Percentiles rank a stretch among this genome's conserved stretches.
These are phyloP conservation scores for Solea senegalensis DNA, from an alignment of 2,113 vertebrate species.

Conservation along the genomic window DNA sequence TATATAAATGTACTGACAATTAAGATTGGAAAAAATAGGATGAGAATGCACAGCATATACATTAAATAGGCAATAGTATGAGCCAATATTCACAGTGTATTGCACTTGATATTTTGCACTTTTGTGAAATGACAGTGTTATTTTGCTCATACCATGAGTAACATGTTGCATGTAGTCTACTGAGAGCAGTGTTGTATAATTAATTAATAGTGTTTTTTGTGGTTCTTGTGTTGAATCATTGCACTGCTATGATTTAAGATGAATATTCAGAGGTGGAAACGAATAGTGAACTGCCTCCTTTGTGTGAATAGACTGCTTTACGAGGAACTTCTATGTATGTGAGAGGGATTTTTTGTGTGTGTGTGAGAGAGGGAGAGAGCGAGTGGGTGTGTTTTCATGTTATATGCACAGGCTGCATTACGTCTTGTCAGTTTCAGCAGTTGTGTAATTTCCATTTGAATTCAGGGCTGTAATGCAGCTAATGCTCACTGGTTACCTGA, in stretches of 20 bases:
- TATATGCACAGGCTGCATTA: constrained; percentile 16
- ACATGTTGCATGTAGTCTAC: too few relatives aligned
- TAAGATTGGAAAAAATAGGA: too few relatives aligned
- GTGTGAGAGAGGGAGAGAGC: background rate
- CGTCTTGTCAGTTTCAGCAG: constrained; percentile 30
- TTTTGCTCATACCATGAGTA: too few relatives aligned
- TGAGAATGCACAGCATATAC: too few relatives aligned
- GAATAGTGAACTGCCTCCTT: background rate
- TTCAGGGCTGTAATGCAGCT: constrained; percentile 23
- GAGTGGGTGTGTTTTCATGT: background rate
- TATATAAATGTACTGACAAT: too few relatives aligned
- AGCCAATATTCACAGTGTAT: too few relatives aligned
- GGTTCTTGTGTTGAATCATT: background rate
- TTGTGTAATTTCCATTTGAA: constrained; percentile 38
- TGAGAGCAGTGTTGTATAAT: constrained; percentile 1
- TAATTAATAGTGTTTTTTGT: background rate
- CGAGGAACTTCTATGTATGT: background rate
- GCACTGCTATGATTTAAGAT: background rate
- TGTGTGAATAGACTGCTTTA: constrained; percentile 2
- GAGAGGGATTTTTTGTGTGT: background rate
- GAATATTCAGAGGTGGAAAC: background rate
- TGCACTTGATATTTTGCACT: too few relatives aligned
- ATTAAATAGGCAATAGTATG: too few relatives aligned
- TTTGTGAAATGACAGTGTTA: too few relatives aligned
- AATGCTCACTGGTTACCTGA: constrained; percentile 29